Conservation (phyloP, 2,797 vertebrate species). For the Lindbergichthys nudifrons region DNA sequence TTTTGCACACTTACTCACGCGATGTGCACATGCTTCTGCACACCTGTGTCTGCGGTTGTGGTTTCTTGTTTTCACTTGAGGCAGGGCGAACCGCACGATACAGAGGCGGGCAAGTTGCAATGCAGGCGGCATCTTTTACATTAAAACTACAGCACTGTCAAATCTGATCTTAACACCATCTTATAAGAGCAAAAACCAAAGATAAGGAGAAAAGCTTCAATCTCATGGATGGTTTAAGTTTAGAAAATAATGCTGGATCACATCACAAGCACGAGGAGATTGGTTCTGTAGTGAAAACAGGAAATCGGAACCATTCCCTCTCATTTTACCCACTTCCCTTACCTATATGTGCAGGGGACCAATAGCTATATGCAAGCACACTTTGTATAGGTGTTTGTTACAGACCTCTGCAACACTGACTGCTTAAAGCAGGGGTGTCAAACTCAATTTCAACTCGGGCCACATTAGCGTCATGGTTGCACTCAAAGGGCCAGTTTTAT, state of each 20-base stretch:
- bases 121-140: neutral
- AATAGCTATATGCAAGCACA: constrained; percentile 3
- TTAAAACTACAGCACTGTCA: neutral
- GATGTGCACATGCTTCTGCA: constrained; percentile 38
- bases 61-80: constrained; percentile 64
- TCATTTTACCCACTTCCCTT: constrained; percentile 73
- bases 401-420: neutral
- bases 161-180: neutral
- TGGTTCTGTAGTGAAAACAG: constrained; percentile 64
- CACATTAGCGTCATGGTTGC: too few species aligned
- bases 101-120: neutral
- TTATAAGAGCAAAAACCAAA: neutral
- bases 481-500: too few species aligned
- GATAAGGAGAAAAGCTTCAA: neutral
- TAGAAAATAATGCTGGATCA: neutral
- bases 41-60: constrained; percentile 76
- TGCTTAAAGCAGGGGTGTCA: too few species aligned
- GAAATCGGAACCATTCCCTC: constrained; percentile 67
- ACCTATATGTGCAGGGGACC: constrained; percentile 62
- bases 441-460: too few species aligned
- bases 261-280: neutral
- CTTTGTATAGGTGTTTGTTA: constrained; percentile 13
- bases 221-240: neutral
- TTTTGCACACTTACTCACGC: neutral
- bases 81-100: constrained; percentile 50